Percentiles rank a stretch among this genome's conserved stretches.
Evolutionary conservation across 2,113 vertebrate species (phyloP).

Genomic region (Brevimyrus niger): DNA sequence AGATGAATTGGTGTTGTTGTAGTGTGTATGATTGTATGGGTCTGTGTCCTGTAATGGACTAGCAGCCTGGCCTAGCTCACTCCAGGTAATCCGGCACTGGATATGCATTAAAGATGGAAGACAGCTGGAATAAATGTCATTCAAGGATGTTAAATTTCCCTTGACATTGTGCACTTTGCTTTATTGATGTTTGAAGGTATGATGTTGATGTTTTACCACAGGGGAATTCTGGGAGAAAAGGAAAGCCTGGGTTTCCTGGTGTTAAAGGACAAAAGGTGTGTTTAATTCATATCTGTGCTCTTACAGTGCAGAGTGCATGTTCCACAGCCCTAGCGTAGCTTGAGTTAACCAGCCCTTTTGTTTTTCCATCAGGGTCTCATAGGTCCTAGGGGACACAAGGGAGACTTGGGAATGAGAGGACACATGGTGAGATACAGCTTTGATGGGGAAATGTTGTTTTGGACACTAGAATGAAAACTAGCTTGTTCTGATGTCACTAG

Average conservation of each 20-base stretch:
- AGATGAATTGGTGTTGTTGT: background rate
- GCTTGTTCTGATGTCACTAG: background rate
- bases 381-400: conserved; percentile 47
- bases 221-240: conserved; percentile 49
- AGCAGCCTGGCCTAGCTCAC: background rate
- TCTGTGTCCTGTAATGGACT: background rate
- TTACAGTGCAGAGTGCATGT: background rate
- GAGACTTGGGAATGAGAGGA: conserved; percentile 42
- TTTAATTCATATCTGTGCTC: conserved; percentile 16
- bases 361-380: conserved; percentile 32
- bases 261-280: conserved; percentile 41
- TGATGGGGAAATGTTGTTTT: background rate
- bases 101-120: background rate
- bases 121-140: background rate
- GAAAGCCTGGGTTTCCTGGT: conserved; percentile 40
- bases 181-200: background rate
- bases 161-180: background rate
- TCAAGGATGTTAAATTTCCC: background rate
- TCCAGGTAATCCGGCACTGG: background rate
- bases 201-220: conserved; percentile 26
- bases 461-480: background rate
- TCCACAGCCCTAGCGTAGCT: background rate
- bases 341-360: background rate
- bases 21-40: background rate
- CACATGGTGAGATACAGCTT: conserved; percentile 34